Conservation (phyloP, 2,888 invertebrate genomes). For the Apocheima hispidaria region DNA sequence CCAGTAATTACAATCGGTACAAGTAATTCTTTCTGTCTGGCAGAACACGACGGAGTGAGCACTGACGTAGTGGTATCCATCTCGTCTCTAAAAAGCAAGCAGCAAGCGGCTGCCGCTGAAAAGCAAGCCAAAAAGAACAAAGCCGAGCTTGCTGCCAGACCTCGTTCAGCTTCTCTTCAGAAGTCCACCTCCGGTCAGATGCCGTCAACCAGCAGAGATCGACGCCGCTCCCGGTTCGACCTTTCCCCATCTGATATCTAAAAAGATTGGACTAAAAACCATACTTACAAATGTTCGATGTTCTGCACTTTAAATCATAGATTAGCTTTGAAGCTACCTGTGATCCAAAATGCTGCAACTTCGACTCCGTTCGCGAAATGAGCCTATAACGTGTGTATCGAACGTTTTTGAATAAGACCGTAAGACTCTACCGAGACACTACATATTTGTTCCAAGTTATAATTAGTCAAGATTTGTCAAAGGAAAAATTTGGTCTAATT, state of each 20-base stretch:
- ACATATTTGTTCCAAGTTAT: constrained; percentile 12
- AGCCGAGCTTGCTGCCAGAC: constrained; percentile 69
- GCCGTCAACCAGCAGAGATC: constrained; percentile 69
- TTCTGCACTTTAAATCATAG: too few species aligned
- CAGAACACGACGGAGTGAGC: constrained; percentile 76
- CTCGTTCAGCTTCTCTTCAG: constrained; percentile 77
- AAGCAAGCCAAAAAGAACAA: constrained; percentile 81
- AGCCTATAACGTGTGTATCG: not conserved
- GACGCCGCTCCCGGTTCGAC: constrained; percentile 76
- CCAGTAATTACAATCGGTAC: not conserved
- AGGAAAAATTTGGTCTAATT: too few species aligned
- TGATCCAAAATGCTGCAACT: too few species aligned
- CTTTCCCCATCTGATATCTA: constrained; percentile 76
- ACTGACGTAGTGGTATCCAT: constrained; percentile 77
- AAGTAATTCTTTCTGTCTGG: not conserved
- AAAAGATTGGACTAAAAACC: constrained; percentile 38
- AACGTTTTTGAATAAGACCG: not conserved
- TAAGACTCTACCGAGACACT: constrained; percentile 37
- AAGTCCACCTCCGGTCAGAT: constrained; percentile 76
- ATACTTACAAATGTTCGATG: not conserved
- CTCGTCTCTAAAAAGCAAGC: constrained; percentile 80
- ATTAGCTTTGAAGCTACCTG: too few species aligned
- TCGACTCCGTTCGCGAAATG: not conserved
- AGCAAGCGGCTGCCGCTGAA: constrained; percentile 76
- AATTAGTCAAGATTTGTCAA: constrained; percentile 13